A percentile compares a stretch with the other conserved stretches of the same genome.
These are phyloP conservation scores for Cheilosia vulpina DNA, from an alignment of 2,888 invertebrate species.

Conservation along the genomic window DNA sequence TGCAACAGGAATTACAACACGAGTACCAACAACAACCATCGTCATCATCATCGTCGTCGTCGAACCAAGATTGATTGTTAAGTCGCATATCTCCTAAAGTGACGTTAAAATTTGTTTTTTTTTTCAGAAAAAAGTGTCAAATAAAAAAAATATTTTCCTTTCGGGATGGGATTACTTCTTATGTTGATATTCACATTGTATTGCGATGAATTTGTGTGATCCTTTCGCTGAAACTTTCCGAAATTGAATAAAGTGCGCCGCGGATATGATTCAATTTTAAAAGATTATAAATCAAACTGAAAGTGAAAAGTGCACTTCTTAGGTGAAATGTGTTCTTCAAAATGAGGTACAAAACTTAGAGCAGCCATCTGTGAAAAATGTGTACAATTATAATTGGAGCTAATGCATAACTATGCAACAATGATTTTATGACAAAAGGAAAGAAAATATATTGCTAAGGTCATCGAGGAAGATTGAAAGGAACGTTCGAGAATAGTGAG, in stretches of 20 bases:
- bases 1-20: conserved; percentile 59
- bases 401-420: not conserved
- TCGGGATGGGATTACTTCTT: not conserved
- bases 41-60: not conserved
- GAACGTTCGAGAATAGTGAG: conserved; percentile 14
- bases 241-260: conserved; percentile 15
- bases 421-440: conserved; percentile 32
- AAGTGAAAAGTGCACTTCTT: conserved; percentile 14
- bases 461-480: not conserved
- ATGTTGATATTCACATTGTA: not conserved
- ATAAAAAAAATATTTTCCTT: not conserved
- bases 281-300: conserved; percentile 13
- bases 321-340: not conserved
- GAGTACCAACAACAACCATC: conserved; percentile 24
- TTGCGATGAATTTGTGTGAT: conserved; percentile 7
- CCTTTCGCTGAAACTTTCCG: not conserved
- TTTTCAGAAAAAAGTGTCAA: not conserved
- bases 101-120: not conserved
- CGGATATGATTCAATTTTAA: not conserved
- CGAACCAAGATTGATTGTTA: conserved; percentile 15
- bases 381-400: not conserved
- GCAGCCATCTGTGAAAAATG: not conserved
- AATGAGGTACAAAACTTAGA: conserved; percentile 35
- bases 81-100: conserved; percentile 7
- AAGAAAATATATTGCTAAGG: not conserved